Evolutionary conservation across 2,113 vertebrate genomes (phyloP).

Genomic region (Oryctolagus cuniculus): DNA sequence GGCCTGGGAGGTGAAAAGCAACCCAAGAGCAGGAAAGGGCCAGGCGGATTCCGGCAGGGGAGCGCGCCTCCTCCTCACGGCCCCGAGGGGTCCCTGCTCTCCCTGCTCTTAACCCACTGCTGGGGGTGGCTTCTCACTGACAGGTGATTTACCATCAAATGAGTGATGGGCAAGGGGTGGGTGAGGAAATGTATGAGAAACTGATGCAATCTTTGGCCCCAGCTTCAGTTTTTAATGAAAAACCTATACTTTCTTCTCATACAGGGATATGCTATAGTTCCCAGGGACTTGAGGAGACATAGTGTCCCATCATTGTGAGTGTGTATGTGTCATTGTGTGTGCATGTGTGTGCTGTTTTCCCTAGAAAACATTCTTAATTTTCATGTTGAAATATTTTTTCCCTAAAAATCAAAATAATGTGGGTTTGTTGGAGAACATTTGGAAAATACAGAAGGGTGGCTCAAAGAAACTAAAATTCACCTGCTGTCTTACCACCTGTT

Average conservation of each 20-base stretch:
- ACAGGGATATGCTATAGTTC: not conserved
- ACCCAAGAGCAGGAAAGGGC: not conserved
- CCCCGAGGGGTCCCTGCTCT: not conserved
- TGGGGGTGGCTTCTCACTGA: slow-evolving; percentile 15
- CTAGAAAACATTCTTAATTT: slow-evolving; percentile 40
- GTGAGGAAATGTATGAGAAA: not conserved
- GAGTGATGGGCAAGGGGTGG: not conserved
- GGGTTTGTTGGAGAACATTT: not conserved
- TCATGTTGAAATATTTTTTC: not conserved
- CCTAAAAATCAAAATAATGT: not conserved
- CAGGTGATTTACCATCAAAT: not conserved
- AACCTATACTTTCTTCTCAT: not conserved
- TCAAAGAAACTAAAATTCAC: not conserved
- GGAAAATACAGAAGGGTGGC: not conserved
- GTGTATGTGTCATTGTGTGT: too few species aligned
- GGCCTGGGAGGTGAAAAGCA: not conserved
- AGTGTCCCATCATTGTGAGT: not conserved
- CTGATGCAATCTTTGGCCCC: not conserved
- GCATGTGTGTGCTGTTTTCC: not conserved
- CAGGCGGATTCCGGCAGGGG: fast-evolving
- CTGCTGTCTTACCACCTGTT: not conserved
- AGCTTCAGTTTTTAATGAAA: slow-evolving; percentile 55
- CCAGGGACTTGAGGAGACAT: not conserved
- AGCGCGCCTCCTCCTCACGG: not conserved
- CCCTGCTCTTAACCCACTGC: not conserved